Evolutionary conservation across 2,113 vertebrate genomes (phyloP).

Genomic region (Kryptolebias marmoratus): DNA sequence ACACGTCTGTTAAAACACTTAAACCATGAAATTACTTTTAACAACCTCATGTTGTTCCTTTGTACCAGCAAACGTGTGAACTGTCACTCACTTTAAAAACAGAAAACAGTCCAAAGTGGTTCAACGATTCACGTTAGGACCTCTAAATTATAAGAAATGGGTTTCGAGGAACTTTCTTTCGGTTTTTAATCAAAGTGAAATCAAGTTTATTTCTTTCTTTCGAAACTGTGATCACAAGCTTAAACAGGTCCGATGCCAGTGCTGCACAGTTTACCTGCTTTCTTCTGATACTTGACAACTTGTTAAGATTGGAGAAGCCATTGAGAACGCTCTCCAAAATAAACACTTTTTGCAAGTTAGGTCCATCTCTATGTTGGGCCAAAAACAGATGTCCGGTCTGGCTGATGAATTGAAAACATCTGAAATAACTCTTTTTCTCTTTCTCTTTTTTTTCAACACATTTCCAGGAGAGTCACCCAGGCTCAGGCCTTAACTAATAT

Average conservation of each 20-base stretch:
- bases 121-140: conserved; percentile 8
- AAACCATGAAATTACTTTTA: conserved; percentile 19
- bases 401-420: conserved; percentile 93
- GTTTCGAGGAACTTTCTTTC: conserved; percentile 12
- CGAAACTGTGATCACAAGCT: conserved; percentile 28
- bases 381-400: conserved; percentile 91
- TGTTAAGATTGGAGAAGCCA: conserved; percentile 82
- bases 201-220: conserved; percentile 13
- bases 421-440: conserved; percentile 90
- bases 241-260: conserved; percentile 36
- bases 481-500: conserved; percentile 46
- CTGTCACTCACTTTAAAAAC: conserved; percentile 15
- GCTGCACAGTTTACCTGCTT: conserved; percentile 67
- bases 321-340: conserved; percentile 83
- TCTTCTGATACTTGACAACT: conserved; percentile 77
- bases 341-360: conserved; percentile 83
- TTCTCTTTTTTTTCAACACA: conserved; percentile 91
- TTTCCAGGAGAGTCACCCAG: conserved; percentile 67
- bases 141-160: conserved; percentile 5
- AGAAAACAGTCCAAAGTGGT: conserved; percentile 9
- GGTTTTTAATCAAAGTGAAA: conserved; percentile 24
- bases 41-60: conserved; percentile 1
- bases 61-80: neutral
- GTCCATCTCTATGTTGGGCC: conserved; percentile 80
- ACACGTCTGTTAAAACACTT: conserved; percentile 11